Evolutionary conservation across 2,797 vertebrate genomes (phyloP).

Genomic region (Aldrovandia affinis): DNA sequence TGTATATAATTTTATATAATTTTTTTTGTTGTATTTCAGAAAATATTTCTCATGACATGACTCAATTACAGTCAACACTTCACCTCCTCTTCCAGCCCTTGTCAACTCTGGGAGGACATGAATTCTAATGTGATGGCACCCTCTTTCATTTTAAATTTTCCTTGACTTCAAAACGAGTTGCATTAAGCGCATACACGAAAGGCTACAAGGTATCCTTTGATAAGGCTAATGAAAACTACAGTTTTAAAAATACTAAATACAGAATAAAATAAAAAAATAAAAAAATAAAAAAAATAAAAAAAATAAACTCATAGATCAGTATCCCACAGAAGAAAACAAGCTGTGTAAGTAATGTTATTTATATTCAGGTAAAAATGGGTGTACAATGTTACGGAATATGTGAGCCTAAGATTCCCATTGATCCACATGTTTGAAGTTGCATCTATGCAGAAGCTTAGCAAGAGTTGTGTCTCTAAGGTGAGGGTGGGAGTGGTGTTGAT

Average conservation of each 20-base stretch:
- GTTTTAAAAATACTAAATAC: conserved; percentile 73
- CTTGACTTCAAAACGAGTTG: conserved; percentile 74
- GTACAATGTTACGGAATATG: not conserved
- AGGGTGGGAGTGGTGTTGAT: not conserved
- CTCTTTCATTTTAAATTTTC: conserved; percentile 73
- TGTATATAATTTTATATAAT: conserved; percentile 27
- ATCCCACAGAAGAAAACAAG: conserved; percentile 60
- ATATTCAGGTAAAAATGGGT: not conserved
- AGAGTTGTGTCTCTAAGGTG: not conserved
- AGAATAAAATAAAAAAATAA: conserved; percentile 52
- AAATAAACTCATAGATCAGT: conserved; percentile 66
- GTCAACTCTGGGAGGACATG: conserved; percentile 77
- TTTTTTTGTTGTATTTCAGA: conserved; percentile 76
- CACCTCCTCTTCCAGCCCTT: conserved; percentile 78
- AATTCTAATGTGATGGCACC: conserved; percentile 76
- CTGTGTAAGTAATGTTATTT: conserved; percentile 14
- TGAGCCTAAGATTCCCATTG: conserved; percentile 16
- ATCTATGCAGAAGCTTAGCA: conserved; percentile 14
- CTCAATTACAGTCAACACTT: conserved; percentile 80
- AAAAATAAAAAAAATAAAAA: conserved; percentile 49
- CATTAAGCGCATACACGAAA: conserved; percentile 82
- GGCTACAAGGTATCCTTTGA: conserved; percentile 75
- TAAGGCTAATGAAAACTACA: conserved; percentile 82
- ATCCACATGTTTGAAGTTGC: conserved; percentile 28
- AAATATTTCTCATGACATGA: conserved; percentile 85